Evolutionary conservation across 1,140 invertebrate species (phyloP), one percentile per base, ranked within the genome.

Genomic region (Choristoneura fumiferana): DNA sequence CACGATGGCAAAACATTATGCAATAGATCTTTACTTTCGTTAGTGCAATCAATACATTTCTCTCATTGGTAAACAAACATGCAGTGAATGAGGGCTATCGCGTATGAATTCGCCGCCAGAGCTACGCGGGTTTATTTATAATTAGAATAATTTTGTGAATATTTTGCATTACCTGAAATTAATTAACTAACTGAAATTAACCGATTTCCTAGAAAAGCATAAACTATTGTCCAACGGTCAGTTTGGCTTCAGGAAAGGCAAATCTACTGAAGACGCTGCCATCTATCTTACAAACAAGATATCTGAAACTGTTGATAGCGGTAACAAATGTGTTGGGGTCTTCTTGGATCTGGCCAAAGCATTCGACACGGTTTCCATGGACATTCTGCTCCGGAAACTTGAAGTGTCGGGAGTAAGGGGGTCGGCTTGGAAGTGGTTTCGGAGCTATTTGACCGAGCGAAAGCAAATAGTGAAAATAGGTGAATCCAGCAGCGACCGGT

Each of bases 261-360:
- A 56, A 39, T 38, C 34, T 10, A 56, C 36, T 4, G 36, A 56
- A 12, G 36, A 38, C n/a, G 54, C 54, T 38, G 15, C 15, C 34
- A 4, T 9, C 15, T 2, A 4, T 2, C 22, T 56, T 4, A 13
- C 36, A 37, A 17, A 17, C n/a, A 37, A 2, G 15, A 33, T 56
- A 3, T 13, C 36, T 4, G 4, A 9, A 4, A 2, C 1, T 17
- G 2, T 56, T 13, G 36, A 56, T 15, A 17, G 10, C 15, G 36
- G 54, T 14, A 6, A 17, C 9, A 12, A 3, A 8, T 37, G 34
- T 15, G 10, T 56, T 1, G 54, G 34, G 10, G 34, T 56, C 8
- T 56, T 38, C 22, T 4, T 56, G 12, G 54, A 56, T 39, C 15
- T 56, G 6, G 36, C 52, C n/a, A 54, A 54, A n/a, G n/a, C n/a